Evolutionary conservation across 2,113 vertebrate species (phyloP).

Genomic region (Nipponia nippon): DNA sequence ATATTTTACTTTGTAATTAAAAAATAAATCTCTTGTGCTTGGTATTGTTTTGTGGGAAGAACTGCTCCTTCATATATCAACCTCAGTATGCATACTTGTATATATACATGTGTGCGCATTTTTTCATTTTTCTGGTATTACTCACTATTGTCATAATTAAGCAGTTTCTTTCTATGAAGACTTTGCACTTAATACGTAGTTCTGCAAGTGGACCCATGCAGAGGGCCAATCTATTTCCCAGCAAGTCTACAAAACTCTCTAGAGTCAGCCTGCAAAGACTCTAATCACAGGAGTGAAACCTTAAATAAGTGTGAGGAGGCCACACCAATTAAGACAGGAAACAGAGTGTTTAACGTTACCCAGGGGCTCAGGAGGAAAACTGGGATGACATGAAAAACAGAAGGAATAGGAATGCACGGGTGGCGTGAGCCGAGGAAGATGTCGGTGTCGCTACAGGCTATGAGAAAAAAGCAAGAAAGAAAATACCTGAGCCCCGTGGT

Average conservation of each 20-base stretch:
- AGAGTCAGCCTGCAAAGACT: neutral
- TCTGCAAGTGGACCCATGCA: neutral
- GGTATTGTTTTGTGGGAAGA: conserved; percentile 20
- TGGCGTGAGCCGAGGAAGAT: neutral
- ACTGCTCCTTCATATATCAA: neutral
- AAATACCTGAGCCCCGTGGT: neutral
- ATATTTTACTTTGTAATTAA: conserved; percentile 61
- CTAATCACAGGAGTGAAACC: neutral
- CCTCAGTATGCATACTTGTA: neutral
- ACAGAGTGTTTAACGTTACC: neutral
- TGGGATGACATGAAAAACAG: neutral
- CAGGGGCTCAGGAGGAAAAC: neutral
- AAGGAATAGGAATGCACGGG: neutral
- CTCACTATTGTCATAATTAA: neutral
- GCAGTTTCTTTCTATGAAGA: neutral
- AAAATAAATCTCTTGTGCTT: conserved; percentile 22
- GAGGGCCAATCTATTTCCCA: conserved; percentile 13
- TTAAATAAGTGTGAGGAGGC: conserved; percentile 38
- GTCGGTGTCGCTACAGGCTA: rapidly evolving
- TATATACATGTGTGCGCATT: neutral
- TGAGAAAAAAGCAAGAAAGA: neutral
- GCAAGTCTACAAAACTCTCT: neutral
- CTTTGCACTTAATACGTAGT: neutral
- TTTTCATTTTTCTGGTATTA: neutral
- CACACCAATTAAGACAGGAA: conserved; percentile 49